Evolutionary conservation across 2,888 invertebrate genomes (phyloP), one percentile per base, ranked within the genome.

Genomic region (Lasioglossum leucozonium): DNA sequence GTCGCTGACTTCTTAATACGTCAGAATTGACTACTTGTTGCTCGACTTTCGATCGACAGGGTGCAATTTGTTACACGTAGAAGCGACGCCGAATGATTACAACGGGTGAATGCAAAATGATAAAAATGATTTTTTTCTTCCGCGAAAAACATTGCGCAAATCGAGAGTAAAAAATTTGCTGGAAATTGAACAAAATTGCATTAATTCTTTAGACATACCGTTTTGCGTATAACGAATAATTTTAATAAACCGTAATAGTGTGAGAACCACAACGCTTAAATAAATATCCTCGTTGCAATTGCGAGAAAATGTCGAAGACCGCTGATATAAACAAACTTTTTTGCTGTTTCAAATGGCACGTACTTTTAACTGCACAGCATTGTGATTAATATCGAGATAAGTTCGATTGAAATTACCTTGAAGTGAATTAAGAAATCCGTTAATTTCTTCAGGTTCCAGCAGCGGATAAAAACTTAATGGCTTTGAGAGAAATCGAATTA

Each of bases 401-500:
- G n/a, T 55, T n/a, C 3, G 11, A 55, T 55, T n/a, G n/a, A 11
- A 55, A 55, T n/a, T n/a, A 11, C n/a, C 11, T 11, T n/a, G n/a
- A 55, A n/a, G n/a, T n/a, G 55, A 1, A 55, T 11, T 55, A 55
- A n/a, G 55, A 55, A 55, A n/a, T 55, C n/a, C n/a, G 22, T n/a
- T n/a, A n/a, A n/a, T 4, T n/a, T 55, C 55, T 55, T n/a, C 11
- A 55, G 11, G 55, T n/a, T n/a, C 11, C 1, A n/a, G 4, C 55
- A 55, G 55, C n/a, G n/a, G 10, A 0, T 10, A 51, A 51, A 51
- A 51, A 51, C 22, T 51, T 51, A 55, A 55, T 55, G n/a, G 55
- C n/a, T 55, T 55, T n/a, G n/a, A 55, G n/a, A 55, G 55, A 55
- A 55, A 55, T 55, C 55, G n/a, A 55, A 55, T n/a, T n/a, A 55